Evolutionary conservation across 2,797 vertebrate genomes (phyloP).

Genomic region (Phataginus tetradactyla): DNA sequence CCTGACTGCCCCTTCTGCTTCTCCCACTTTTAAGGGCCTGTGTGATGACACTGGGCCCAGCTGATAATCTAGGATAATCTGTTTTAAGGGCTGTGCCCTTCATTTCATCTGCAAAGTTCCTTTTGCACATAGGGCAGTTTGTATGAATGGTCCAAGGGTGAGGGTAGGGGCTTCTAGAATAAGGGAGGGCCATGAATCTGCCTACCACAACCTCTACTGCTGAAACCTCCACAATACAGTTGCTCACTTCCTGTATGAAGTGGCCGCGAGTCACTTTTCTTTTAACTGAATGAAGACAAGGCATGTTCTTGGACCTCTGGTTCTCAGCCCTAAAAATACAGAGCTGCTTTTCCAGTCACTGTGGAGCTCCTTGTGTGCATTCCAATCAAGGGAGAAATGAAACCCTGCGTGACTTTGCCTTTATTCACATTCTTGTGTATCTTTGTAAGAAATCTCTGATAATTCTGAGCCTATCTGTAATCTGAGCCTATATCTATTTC

Average conservation of each 20-base stretch:
- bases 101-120: not conserved
- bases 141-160: not conserved
- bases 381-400: not conserved
- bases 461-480: not conserved
- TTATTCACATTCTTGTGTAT: not conserved
- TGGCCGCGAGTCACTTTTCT: not conserved
- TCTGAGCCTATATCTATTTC: not conserved
- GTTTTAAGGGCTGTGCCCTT: not conserved
- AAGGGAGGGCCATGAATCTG: not conserved
- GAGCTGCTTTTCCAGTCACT: not conserved
- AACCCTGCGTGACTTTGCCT: not conserved
- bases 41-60: not conserved
- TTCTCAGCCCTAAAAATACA: not conserved
- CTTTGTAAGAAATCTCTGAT: not conserved
- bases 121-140: not conserved
- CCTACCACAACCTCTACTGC: not conserved
- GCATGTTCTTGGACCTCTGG: fast-evolving
- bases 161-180: not conserved
- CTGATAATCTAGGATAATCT: not conserved
- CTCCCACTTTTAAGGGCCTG: not conserved
- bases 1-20: not conserved
- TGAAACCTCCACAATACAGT: too few relatives aligned
- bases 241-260: not conserved
- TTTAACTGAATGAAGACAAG: not conserved
- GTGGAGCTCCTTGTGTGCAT: not conserved